Conservation (phyloP, 2,797 vertebrate genomes). For the Cossypha heuglini region DNA sequence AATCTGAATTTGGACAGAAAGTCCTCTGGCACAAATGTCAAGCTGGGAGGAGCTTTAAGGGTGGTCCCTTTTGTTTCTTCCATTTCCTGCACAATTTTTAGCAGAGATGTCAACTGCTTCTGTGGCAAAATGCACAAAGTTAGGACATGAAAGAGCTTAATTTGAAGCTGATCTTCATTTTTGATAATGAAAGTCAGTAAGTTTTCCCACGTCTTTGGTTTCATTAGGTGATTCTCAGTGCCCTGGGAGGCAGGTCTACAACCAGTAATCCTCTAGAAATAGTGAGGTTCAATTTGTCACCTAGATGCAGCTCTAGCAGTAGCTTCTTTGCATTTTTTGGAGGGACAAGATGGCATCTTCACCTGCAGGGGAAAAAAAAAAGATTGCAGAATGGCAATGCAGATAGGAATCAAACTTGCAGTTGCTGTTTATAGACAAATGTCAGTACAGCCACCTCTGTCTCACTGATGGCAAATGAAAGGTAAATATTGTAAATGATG, state of each 20-base stretch:
- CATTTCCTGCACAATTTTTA: background rate
- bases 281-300: slow-evolving; percentile 82
- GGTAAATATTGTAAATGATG: background rate
- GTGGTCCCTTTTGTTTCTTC: background rate
- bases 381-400: background rate
- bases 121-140: background rate
- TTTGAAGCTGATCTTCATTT: background rate
- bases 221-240: slow-evolving; percentile 67
- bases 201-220: background rate
- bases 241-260: slow-evolving; percentile 83
- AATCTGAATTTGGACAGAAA: background rate
- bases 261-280: slow-evolving; percentile 81
- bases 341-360: background rate
- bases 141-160: background rate
- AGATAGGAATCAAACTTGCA: background rate
- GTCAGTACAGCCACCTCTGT: background rate
- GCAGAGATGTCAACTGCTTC: background rate
- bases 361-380: background rate
- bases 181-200: background rate
- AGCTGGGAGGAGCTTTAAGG: background rate
- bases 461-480: background rate
- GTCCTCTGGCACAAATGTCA: rapidly evolving
- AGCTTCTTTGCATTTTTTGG: background rate
- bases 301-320: slow-evolving; percentile 51
- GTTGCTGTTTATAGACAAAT: rapidly evolving